Evolutionary conservation across 2,888 invertebrate species (phyloP).

Genomic region (Augiades crinisus): DNA sequence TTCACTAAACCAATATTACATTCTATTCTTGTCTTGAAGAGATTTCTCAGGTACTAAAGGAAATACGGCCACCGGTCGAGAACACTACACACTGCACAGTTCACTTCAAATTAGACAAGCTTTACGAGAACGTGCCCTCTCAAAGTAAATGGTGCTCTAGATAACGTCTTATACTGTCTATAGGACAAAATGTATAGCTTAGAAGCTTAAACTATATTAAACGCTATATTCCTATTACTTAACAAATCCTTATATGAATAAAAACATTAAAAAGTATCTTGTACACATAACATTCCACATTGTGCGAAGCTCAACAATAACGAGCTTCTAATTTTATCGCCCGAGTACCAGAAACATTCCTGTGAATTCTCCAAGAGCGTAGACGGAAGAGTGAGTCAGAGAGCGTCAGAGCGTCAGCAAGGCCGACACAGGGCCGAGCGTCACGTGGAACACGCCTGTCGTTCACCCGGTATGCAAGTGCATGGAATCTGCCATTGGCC

Average conservation of each 20-base stretch:
- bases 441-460: constrained; percentile 26
- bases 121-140: background rate
- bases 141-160: background rate
- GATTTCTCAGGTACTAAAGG: background rate
- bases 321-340: constrained; percentile 30
- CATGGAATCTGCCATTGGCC: no score
- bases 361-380: constrained; percentile 38
- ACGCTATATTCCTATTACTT: no score
- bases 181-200: no score
- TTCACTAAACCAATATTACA: background rate
- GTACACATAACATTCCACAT: background rate
- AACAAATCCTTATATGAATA: no score
- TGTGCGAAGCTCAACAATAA: constrained; percentile 9
- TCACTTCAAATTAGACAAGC: constrained; percentile 4
- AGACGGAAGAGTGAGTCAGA: constrained; percentile 59
- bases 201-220: no score
- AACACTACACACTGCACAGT: background rate
- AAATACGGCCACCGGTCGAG: background rate
- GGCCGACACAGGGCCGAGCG: constrained; percentile 45
- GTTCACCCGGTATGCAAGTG: constrained; percentile 3
- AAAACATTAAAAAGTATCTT: no score
- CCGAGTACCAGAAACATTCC: constrained; percentile 36
- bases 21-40: background rate
- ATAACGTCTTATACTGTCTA: background rate
- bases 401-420: constrained; percentile 43